A percentile compares a stretch with the other conserved stretches of the same genome.
These are phyloP conservation scores for Hydropsyche betteni DNA, from an alignment of 2,888 invertebrate species.

Conservation along the genomic window DNA sequence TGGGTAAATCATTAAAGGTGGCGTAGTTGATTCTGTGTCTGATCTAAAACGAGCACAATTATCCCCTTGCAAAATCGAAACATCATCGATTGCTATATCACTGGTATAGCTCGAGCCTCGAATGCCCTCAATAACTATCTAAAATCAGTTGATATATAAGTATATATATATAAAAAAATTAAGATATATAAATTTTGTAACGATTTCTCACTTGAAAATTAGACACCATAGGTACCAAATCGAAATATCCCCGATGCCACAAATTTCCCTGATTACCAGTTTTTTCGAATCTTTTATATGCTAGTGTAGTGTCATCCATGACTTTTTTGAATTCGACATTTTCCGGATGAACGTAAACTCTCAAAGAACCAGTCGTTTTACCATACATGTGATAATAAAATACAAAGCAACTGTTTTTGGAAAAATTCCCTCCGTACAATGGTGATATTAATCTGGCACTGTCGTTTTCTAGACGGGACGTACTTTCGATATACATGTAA, in stretches of 20 bases:
- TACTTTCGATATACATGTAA: constrained; percentile 86
- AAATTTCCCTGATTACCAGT: constrained; percentile 75
- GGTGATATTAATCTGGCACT: constrained; percentile 80
- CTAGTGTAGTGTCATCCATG: constrained; percentile 52
- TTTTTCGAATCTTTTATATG: constrained; percentile 67
- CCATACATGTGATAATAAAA: constrained; percentile 87
- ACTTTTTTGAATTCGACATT: constrained; percentile 54
- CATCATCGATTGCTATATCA: constrained; percentile 85
- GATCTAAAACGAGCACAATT: constrained; percentile 62
- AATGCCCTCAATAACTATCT: constrained; percentile 82
- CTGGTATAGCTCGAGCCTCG: constrained; percentile 74
- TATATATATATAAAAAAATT: constrained; percentile 56
- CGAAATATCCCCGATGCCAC: constrained; percentile 70
- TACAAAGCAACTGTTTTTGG: constrained; percentile 68
- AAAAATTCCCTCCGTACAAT: constrained; percentile 64
- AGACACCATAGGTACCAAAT: constrained; percentile 60
- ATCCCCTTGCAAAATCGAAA: constrained; percentile 69
- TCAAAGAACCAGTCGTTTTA: constrained; percentile 65
- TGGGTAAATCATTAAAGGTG: constrained; percentile 26
- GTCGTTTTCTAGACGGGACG: constrained; percentile 69
- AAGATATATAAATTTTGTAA: background rate
- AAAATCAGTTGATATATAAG: constrained; percentile 52
- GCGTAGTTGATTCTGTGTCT: constrained; percentile 54
- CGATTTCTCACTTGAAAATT: constrained; percentile 66
- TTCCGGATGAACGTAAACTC: constrained; percentile 64